These are phyloP conservation scores for Pediacus dermestoides DNA, from an alignment of 2,888 invertebrate genomes.

Conservation along the genomic window DNA sequence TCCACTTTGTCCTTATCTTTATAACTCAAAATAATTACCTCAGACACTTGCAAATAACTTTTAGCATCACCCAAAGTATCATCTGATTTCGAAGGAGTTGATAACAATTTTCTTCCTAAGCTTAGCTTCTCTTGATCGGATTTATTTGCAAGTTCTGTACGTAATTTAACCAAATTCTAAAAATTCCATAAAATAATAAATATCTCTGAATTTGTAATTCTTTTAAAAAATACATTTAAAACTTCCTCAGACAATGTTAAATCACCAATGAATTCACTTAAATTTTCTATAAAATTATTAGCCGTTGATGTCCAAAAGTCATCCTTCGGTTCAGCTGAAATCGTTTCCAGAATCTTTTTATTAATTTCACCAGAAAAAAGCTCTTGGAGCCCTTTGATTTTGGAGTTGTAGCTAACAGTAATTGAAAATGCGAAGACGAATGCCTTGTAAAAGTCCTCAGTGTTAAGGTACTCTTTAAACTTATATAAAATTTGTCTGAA, in stretches of 20 bases:
- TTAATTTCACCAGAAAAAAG: constrained; percentile 5
- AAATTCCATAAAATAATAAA: constrained; percentile 12
- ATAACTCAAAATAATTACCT: constrained; percentile 14
- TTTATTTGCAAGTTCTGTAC: constrained; percentile 3
- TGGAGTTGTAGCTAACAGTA: constrained; percentile 10
- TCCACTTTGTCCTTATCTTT: constrained; percentile 9
- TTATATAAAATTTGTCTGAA: constrained; percentile 9
- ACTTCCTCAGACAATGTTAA: constrained; percentile 15
- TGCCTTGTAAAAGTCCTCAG: constrained; percentile 13
- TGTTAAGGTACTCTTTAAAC: constrained; percentile 8
- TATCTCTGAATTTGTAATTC: background rate
- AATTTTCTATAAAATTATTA: constrained; percentile 12
- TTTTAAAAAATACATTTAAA: constrained; percentile 10
- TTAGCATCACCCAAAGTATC: constrained; percentile 11
- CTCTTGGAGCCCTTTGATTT: constrained; percentile 1
- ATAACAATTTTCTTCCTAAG: constrained; percentile 1
- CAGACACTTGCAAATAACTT: constrained; percentile 16
- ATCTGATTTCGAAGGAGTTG: constrained; percentile 1
- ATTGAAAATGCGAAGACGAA: constrained; percentile 13
- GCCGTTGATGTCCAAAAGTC: constrained; percentile 4
- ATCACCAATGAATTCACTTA: constrained; percentile 13
- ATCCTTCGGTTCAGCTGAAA: constrained; percentile 6
- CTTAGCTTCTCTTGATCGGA: background rate
- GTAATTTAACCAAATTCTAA: constrained; percentile 5
- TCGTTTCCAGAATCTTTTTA: constrained; percentile 9